Base-by-base conservation (phyloP, 2,797 vertebrate genomes). In the Eospalax fontanierii region DNA sequence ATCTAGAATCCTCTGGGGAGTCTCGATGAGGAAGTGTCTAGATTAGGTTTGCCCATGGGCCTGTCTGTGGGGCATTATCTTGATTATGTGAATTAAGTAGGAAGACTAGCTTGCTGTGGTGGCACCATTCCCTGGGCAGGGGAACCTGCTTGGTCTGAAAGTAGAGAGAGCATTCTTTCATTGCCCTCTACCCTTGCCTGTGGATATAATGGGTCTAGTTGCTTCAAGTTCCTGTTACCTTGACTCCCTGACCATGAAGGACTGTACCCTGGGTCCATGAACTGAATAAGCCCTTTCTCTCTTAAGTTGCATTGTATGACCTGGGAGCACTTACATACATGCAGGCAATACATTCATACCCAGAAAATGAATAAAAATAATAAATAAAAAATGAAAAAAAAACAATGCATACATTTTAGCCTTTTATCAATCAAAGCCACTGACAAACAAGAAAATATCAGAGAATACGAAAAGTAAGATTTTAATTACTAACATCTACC, bases 351-450 rank as follows among this genome's bases (percentile, higher is more conserved):
- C 46, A 50, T 11, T 50, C 46, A 50, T 50, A 50, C 46, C 6
- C 46, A 50, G 6, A 6, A 50, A 50, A 50, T 50, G 46, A 50
- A 50, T 50, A 50, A 50, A 50, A 50, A 50, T 50, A 50, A 50
- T 50, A 50, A 50, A 50, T 50, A 50, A 50, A 50, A 11, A 50
- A 50, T 6, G 11, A 11, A 50, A 93, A 70, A 71, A 79, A 85
- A 88, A 82, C 75, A 84, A 74, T 68, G 50, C 26, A 30, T 94
- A 79, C 19, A n/a, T 78, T 30, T 4, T 81, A 78, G 57, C 76
- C 33, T 57, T 87, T 70, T 94, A 70, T 78, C 46, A 86, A 26
- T 87, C 50, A 82, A 79, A 92, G 63, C 75, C 75, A 54, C 71
- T 24, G 46, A 61, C 21, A 28, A n/a, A 75, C 8, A 87, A 74